phyloP scores from a whole-genome alignment of 2,797 vertebrate species.

The Semotilus atromaculatus region DNA sequence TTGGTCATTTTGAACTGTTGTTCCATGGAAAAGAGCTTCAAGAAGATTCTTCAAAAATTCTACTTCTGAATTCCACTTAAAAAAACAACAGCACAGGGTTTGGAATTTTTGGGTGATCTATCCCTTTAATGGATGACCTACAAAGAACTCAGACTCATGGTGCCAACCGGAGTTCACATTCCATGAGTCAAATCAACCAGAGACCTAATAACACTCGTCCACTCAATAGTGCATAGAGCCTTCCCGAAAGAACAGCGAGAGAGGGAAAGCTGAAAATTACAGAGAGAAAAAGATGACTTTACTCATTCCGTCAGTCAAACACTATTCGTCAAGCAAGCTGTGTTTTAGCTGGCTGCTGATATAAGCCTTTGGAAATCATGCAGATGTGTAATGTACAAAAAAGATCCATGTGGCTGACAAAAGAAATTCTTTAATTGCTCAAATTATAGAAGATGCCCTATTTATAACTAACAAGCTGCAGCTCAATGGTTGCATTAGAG shows the following conservation, averaged over 20 bases:
- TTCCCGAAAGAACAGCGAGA: background rate
- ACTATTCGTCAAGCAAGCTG: background rate
- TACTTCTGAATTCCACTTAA: background rate
- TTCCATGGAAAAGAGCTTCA: background rate
- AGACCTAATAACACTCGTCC: constrained; percentile 2
- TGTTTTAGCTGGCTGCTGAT: constrained; percentile 14
- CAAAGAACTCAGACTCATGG: background rate
- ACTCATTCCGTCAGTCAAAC: constrained; percentile 41
- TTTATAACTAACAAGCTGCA: background rate
- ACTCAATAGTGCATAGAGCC: background rate
- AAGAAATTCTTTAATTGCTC: background rate
- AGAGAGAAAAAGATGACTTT: constrained; percentile 1
- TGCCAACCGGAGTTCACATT: constrained; percentile 42
- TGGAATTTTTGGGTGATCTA: background rate
- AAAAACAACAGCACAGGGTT: background rate
- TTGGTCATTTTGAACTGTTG: too few species aligned
- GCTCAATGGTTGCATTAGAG: background rate
- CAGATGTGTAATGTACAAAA: background rate
- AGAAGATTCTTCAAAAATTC: background rate
- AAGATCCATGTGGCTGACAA: background rate
- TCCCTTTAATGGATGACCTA: background rate
- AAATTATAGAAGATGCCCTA: background rate
- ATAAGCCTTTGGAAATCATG: background rate
- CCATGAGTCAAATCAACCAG: constrained; percentile 43
- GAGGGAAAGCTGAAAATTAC: background rate